Evolutionary conservation across 2,888 invertebrate genomes (phyloP).

Genomic region (Clitarchus hookeri): DNA sequence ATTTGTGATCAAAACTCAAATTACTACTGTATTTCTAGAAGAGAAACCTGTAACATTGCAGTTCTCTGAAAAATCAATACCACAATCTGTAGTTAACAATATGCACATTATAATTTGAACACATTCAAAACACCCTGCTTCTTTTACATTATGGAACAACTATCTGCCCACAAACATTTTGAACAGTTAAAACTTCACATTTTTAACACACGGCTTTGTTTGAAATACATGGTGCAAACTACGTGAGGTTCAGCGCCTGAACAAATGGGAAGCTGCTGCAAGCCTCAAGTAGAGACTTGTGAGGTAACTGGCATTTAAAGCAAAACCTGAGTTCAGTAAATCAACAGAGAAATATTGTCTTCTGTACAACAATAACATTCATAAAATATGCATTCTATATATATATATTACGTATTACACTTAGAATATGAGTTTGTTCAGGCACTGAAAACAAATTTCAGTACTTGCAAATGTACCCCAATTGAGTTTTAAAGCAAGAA

Average conservation of each 20-base stretch:
- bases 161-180: background rate
- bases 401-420: constrained; percentile 34
- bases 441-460: constrained; percentile 16
- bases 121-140: constrained; percentile 21
- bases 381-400: constrained; percentile 34
- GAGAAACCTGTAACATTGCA: constrained; percentile 15
- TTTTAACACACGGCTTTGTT: background rate
- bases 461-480: constrained; percentile 7
- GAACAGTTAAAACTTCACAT: background rate
- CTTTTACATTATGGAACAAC: background rate
- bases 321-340: constrained; percentile 38
- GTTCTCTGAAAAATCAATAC: constrained; percentile 19
- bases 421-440: constrained; percentile 27
- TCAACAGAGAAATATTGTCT: constrained; percentile 33
- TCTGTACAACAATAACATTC: constrained; percentile 36
- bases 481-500: constrained; percentile 20
- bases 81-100: constrained; percentile 16
- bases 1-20: constrained; percentile 19
- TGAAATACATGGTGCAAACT: background rate
- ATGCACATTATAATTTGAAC: constrained; percentile 3
- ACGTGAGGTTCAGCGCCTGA: background rate
- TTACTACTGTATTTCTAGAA: constrained; percentile 21
- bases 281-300: constrained; percentile 28
- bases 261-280: constrained; percentile 30
- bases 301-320: constrained; percentile 38